phyloP scores from a whole-genome alignment of 2,888 invertebrate genomes.

The Orchestes rusci region DNA sequence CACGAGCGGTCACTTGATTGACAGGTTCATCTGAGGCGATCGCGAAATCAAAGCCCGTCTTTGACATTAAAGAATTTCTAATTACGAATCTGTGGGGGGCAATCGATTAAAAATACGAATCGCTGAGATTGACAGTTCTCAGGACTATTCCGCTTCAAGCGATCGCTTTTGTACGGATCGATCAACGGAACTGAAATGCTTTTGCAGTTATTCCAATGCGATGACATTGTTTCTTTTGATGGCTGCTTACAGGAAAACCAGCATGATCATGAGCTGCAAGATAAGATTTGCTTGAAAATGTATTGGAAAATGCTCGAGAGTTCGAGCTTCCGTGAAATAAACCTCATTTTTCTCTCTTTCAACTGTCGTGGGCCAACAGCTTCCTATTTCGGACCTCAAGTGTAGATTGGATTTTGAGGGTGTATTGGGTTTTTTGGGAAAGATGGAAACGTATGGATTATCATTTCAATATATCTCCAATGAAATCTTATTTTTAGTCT shows the following conservation, averaged over 20 bases:
- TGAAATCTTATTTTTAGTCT: too few species aligned
- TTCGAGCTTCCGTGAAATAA: too few species aligned
- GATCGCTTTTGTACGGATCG: conserved; percentile 14
- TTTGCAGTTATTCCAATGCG: conserved; percentile 13
- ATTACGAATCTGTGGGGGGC: conserved; percentile 19
- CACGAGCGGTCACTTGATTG: conserved; percentile 40
- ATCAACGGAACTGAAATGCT: conserved; percentile 21
- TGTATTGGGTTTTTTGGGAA: too few species aligned
- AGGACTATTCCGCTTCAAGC: conserved; percentile 21
- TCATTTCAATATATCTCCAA: too few species aligned
- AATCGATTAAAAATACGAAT: conserved; percentile 22
- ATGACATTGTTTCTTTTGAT: conserved; percentile 9
- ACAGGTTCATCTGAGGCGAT: conserved; percentile 28
- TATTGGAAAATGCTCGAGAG: too few species aligned
- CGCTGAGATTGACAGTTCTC: conserved; percentile 24
- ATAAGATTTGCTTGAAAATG: too few species aligned
- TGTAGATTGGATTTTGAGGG: too few species aligned
- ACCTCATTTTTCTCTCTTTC: too few species aligned
- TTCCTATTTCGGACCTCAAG: too few species aligned
- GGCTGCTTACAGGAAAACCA: background rate
- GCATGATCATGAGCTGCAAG: background rate
- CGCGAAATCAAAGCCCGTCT: conserved; percentile 18
- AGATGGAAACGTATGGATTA: too few species aligned
- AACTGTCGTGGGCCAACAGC: too few species aligned
- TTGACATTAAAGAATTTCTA: conserved; percentile 23